phyloP scores from a whole-genome alignment of 1,140 invertebrate genomes.

The Scaptomyza hsui region DNA sequence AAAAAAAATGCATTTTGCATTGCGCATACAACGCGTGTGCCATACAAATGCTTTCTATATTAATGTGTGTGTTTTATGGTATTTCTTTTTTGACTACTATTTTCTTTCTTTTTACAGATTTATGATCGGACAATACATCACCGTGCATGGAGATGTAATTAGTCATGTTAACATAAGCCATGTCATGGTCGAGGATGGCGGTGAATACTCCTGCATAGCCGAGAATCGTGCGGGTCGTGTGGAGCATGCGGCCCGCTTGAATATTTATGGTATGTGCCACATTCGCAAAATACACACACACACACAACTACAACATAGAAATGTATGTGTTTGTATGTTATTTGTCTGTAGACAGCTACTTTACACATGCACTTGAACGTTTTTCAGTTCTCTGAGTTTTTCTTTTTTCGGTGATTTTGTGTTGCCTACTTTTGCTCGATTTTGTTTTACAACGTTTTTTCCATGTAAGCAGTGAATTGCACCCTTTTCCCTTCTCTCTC shows the following conservation, averaged over 20 bases:
- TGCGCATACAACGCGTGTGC: slow-evolving; percentile 58
- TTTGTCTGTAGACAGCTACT: slow-evolving; percentile 52
- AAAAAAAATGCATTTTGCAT: slow-evolving; percentile 53
- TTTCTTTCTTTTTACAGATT: slow-evolving; percentile 85
- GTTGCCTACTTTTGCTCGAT: slow-evolving; percentile 72
- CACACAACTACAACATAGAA: slow-evolving; percentile 17
- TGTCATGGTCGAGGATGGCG: slow-evolving; percentile 93
- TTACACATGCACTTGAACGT: slow-evolving; percentile 75
- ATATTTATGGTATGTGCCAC: slow-evolving; percentile 91
- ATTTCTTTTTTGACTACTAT: slow-evolving; percentile 10
- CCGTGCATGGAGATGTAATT: slow-evolving; percentile 92
- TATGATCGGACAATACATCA: slow-evolving; percentile 92
- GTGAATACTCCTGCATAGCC: slow-evolving; percentile 92
- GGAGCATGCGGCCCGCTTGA: slow-evolving; percentile 91
- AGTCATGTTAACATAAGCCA: slow-evolving; percentile 94
- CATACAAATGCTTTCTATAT: slow-evolving; percentile 53
- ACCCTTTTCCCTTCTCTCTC: not conserved
- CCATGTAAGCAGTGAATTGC: slow-evolving; percentile 37
- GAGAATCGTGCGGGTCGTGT: slow-evolving; percentile 91
- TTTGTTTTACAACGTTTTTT: slow-evolving; percentile 72
- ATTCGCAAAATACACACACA: slow-evolving; percentile 34
- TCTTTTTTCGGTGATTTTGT: slow-evolving; percentile 37
- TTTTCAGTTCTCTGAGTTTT: slow-evolving; percentile 43
- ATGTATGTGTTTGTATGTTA: slow-evolving; percentile 12
- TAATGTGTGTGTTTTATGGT: slow-evolving; percentile 58